phyloP scores from a whole-genome alignment of 2,888 invertebrate species.

The Alcis repandata region DNA sequence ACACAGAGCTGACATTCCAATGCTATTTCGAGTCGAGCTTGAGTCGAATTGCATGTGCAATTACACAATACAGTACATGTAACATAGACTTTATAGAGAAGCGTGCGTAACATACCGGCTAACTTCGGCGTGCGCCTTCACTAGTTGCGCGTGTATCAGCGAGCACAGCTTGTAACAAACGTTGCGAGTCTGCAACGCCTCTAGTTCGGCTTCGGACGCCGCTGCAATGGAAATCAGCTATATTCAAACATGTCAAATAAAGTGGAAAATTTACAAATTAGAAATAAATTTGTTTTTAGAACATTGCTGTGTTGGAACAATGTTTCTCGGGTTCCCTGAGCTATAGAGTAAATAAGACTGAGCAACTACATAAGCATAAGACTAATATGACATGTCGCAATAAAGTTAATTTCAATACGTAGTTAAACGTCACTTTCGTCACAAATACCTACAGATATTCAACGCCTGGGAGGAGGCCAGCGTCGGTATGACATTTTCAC shows the following conservation, averaged over 20 bases:
- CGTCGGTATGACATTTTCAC: no score
- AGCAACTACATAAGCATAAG: no score
- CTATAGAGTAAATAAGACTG: no score
- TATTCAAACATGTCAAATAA: neutral
- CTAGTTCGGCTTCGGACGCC: conserved; percentile 27
- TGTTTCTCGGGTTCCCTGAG: no score
- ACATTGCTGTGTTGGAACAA: no score
- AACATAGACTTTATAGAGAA: neutral
- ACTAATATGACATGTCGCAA: no score
- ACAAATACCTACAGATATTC: no score
- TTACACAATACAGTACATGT: neutral
- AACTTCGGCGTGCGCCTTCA: conserved; percentile 92
- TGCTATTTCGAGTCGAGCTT: neutral
- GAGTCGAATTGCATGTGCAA: neutral
- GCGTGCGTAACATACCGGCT: conserved; percentile 82
- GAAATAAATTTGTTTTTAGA: no score
- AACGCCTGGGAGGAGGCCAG: no score
- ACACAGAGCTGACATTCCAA: neutral
- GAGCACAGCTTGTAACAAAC: conserved; percentile 92
- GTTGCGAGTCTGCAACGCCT: conserved; percentile 68
- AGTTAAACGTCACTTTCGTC: no score
- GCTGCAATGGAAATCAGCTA: conserved; percentile 6
- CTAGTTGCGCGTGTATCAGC: conserved; percentile 92
- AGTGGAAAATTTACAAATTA: no score
- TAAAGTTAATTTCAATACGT: no score